Base-by-base conservation (phyloP, 2,888 invertebrate genomes). In the Camponotus fellah region DNA sequence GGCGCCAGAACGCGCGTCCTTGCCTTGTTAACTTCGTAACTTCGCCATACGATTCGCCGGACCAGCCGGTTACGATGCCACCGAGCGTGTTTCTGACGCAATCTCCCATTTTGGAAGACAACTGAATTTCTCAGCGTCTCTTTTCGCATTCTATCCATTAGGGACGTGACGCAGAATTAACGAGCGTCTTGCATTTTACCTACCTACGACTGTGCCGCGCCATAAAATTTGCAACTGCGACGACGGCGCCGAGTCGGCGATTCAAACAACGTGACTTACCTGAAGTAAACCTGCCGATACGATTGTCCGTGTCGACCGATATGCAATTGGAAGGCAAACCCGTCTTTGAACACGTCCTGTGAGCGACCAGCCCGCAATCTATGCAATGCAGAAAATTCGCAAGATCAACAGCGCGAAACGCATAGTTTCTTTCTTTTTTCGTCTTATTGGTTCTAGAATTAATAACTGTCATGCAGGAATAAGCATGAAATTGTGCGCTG, bases 291-390 rank as follows among this genome's bases (percentile, higher is more conserved):
- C 93, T 92, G 87, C 91, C 92, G 90, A 89, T 90, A 68, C 92
- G 93, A 82, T 90, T 91, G 84, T 92, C 92, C 88, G 91, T 92
- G 76, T 93, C 93, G 65, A 93, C 94, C 85, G 95, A 95, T 86
- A 95, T 93, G 93, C 96, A 97, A 83, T 95, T 94, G 76, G 92
- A 90, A 68, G 96, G 96, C 88, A 97, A 94, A 85, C 96, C 96
- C 83, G 96, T 96, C 62, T 96, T 96, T 68, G 96, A 96, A 94
- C 97, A 97, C 86, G 96, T 96, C 86, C 97, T 95, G 95, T 97
- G 97, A 88, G 97, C 96, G 85, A 97, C 96, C 90, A 97, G 95
- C 82, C 97, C 97, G 94, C 97, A 97, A 92, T 96, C 96, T 97
- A 94, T 89, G 91, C 90, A 84, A 83, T 62, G 62, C 17, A 69